phyloP scores from a whole-genome alignment of 2,113 vertebrate species.

The Ailuropoda melanoleuca region DNA sequence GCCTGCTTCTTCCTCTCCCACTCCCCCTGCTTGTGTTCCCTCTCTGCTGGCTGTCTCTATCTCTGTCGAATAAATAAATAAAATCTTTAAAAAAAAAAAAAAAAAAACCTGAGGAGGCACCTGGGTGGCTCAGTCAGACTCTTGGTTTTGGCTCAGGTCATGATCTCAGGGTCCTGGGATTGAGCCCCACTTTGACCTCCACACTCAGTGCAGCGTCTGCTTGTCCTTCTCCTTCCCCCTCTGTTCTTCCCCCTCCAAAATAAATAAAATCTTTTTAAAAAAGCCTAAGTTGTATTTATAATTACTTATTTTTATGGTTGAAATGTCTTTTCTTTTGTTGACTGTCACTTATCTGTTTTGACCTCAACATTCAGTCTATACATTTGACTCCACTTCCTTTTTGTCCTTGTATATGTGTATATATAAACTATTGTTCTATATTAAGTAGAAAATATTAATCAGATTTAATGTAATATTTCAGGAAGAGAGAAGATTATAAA shows the following conservation, averaged over 20 bases:
- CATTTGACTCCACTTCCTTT: background rate
- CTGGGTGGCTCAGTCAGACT: no score
- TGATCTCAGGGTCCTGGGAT: no score
- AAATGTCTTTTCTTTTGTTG: background rate
- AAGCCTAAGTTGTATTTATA: background rate
- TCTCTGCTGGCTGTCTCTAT: no score
- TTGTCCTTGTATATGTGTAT: background rate
- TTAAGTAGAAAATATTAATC: background rate
- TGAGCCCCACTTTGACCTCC: no score
- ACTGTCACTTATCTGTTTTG: background rate
- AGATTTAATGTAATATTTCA: slow-evolving; percentile 3
- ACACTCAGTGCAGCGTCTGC: no score
- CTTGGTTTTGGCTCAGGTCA: no score
- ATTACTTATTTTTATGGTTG: background rate
- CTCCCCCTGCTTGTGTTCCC: no score
- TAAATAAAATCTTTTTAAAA: background rate
- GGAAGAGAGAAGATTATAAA: background rate
- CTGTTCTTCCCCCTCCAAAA: no score
- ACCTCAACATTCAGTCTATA: background rate
- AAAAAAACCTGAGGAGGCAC: no score
- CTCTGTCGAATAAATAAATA: no score
- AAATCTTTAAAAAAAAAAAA: background rate
- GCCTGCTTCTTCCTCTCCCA: background rate
- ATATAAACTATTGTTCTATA: background rate
- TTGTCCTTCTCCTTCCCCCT: no score